A percentile compares a stretch with the other conserved stretches of the same genome.
These are phyloP conservation scores for Catocala sponsa DNA, from an alignment of 2,888 invertebrate species.

Conservation along the genomic window DNA sequence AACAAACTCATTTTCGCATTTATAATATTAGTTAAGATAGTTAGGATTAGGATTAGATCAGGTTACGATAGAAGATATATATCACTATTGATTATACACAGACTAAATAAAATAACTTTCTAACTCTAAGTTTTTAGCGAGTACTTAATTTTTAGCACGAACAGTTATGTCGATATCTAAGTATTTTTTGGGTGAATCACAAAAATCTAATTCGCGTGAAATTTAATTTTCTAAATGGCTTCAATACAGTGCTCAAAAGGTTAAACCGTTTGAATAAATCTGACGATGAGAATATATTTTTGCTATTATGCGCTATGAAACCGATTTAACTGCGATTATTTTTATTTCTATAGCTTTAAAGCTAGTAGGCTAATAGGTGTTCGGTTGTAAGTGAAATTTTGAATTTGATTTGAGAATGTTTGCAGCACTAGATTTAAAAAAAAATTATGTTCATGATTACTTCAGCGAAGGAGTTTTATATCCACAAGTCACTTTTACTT, in stretches of 20 bases:
- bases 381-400: slow-evolving; percentile 12
- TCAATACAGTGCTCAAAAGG: slow-evolving; percentile 66
- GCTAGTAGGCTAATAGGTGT: slow-evolving; percentile 10
- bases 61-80: too few species aligned
- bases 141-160: slow-evolving; percentile 32
- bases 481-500: too few species aligned
- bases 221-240: slow-evolving; percentile 77
- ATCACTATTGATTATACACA: background rate
- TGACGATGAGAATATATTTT: slow-evolving; percentile 20
- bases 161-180: slow-evolving; percentile 14
- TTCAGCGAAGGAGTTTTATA: too few species aligned
- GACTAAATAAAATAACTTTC: slow-evolving; percentile 22
- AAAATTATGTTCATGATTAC: too few species aligned
- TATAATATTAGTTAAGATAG: too few species aligned
- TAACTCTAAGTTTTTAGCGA: slow-evolving; percentile 18
- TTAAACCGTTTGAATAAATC: slow-evolving; percentile 39
- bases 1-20: too few species aligned
- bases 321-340: slow-evolving; percentile 11
- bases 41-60: too few species aligned
- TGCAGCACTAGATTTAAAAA: too few species aligned
- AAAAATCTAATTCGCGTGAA: slow-evolving; percentile 74
- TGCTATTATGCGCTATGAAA: slow-evolving; percentile 17
- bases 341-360: slow-evolving; percentile 13
- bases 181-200: slow-evolving; percentile 64
- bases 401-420: background rate